A percentile compares a stretch with the other conserved stretches of the same genome.
Conservation (phyloP, 2,797 vertebrate genomes). For the Natrix natrix region DNA sequence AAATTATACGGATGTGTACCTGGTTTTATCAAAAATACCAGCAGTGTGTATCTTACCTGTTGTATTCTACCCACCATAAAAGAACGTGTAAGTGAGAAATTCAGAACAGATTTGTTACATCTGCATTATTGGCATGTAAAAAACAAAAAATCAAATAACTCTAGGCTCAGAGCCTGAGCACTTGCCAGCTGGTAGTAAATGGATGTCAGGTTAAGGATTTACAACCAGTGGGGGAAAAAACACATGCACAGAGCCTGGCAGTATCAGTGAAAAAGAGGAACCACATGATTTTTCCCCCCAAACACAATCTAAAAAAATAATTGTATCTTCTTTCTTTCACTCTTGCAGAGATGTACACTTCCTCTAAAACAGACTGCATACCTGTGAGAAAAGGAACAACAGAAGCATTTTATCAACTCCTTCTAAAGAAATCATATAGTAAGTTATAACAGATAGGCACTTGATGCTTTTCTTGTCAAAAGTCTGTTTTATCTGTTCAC, state of each 20-base stretch:
- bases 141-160: conserved; percentile 50
- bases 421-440: background rate
- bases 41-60: conserved; percentile 48
- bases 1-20: conserved; percentile 44
- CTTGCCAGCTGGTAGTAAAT: conserved; percentile 60
- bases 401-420: background rate
- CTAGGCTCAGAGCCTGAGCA: conserved; percentile 51
- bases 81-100: conserved; percentile 57
- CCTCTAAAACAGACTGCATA: background rate
- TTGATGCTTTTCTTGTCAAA: background rate
- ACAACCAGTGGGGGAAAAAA: conserved; percentile 49
- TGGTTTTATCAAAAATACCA: conserved; percentile 51
- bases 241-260: conserved; percentile 35
- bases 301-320: conserved; percentile 20
- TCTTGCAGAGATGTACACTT: background rate
- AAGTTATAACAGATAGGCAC: background rate
- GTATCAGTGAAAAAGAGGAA: conserved; percentile 46
- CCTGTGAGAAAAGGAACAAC: background rate
- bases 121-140: conserved; percentile 58
- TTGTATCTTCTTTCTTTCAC: background rate
- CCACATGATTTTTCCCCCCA: conserved; percentile 40
- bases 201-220: conserved; percentile 62
- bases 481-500: background rate
- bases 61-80: conserved; percentile 60
- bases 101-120: conserved; percentile 66